A percentile compares a stretch with the other conserved stretches of the same genome.
phyloP scores from a whole-genome alignment of 1,140 invertebrate genomes.

The Asobara japonica region DNA sequence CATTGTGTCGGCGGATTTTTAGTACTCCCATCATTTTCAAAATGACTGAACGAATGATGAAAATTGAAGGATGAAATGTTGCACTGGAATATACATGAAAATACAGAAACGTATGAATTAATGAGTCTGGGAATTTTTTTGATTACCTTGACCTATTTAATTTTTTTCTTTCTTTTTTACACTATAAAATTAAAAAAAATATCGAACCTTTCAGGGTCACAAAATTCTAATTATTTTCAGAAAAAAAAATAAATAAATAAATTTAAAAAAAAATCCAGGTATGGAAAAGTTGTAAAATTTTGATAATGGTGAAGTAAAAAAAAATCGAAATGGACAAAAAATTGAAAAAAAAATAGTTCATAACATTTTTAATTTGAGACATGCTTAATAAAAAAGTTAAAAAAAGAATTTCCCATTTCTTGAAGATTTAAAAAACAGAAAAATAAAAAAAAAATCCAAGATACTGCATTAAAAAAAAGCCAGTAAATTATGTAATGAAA shows the following conservation, averaged over 20 bases:
- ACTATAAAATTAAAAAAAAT: background rate
- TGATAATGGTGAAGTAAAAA: too few relatives aligned
- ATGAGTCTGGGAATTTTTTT: background rate
- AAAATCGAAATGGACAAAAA: too few relatives aligned
- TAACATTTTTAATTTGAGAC: too few relatives aligned
- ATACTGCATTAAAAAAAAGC: too few relatives aligned
- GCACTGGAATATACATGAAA: conserved; percentile 12
- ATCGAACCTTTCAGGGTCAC: background rate
- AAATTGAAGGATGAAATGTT: background rate
- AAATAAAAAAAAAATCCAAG: too few relatives aligned
- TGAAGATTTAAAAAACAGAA: too few relatives aligned
- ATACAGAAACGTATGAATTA: background rate
- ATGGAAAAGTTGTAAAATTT: too few relatives aligned
- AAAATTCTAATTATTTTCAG: too few relatives aligned
- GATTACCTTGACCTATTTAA: background rate
- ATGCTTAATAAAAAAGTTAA: too few relatives aligned
- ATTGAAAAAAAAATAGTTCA: too few relatives aligned
- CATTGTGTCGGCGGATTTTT: background rate
- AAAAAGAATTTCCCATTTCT: too few relatives aligned
- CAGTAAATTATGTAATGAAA: conserved; percentile 23
- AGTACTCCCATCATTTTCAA: background rate
- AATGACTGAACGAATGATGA: conserved; percentile 7
- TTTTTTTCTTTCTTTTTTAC: background rate
- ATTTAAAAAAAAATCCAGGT: background rate
- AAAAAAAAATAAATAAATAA: too few relatives aligned